Evolutionary conservation across 23 tunicate genomes (phyloP).

Genomic region (Styela plicata): DNA sequence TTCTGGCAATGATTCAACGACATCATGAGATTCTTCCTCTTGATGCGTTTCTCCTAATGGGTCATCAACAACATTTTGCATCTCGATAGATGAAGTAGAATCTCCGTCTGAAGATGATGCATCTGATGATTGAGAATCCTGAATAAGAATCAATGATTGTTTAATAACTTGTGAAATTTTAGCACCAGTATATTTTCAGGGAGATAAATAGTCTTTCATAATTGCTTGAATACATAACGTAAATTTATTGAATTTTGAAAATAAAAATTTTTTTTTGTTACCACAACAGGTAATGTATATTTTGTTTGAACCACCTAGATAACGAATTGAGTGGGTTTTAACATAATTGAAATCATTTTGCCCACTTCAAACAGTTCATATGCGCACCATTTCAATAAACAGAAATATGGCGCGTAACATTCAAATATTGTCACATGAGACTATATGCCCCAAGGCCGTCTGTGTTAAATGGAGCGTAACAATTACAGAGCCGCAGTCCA

Average conservation of each 20-base stretch:
- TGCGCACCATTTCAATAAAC: neutral
- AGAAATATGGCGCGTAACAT: neutral
- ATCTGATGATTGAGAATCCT: neutral
- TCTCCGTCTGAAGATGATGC: neutral
- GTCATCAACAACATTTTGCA: constrained; percentile 4
- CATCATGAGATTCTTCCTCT: neutral
- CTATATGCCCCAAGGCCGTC: constrained; percentile 8
- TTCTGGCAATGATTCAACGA: constrained; percentile 3
- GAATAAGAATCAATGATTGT: no score
- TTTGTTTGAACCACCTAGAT: no score
- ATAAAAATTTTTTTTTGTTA: no score
- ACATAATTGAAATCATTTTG: no score
- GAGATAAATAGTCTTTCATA: no score
- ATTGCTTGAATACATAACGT: no score
- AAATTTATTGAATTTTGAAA: no score
- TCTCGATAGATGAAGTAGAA: constrained; percentile 18
- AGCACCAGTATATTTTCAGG: no score
- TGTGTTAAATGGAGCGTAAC: constrained; percentile 4
- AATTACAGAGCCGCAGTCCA: neutral
- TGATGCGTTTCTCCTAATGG: neutral
- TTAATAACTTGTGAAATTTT: no score
- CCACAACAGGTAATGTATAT: no score
- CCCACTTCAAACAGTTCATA: no score
- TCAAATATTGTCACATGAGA: neutral
- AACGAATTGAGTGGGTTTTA: no score